Conservation (phyloP, 2,797 vertebrate species). For the Scolopax bukidnonensis region DNA sequence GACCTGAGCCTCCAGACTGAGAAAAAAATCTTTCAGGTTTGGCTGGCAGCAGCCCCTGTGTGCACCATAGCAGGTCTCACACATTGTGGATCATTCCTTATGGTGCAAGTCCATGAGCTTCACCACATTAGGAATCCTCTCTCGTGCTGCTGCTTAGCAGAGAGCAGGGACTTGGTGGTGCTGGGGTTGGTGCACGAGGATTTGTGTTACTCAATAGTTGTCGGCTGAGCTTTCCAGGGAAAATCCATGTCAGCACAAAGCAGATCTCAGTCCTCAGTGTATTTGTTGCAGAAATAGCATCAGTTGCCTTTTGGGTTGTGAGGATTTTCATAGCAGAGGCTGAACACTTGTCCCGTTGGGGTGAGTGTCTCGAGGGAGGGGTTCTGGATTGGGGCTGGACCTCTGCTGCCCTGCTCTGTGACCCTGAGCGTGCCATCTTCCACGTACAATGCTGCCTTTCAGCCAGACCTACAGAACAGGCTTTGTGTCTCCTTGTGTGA, state of each 20-base stretch:
- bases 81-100: accelerated
- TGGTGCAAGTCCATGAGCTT: not conserved
- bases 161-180: accelerated
- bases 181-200: accelerated
- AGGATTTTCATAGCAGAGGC: not conserved
- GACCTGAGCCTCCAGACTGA: not conserved
- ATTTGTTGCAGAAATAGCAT: not conserved
- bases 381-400: not conserved
- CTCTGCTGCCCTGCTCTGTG: accelerated
- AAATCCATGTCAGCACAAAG: not conserved
- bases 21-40: not conserved
- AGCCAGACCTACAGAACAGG: constrained; percentile 28
- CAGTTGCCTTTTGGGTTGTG: not conserved
- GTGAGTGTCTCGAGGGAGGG: not conserved
- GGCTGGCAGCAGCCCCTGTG: not conserved
- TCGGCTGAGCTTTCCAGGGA: not conserved
- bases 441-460: constrained; percentile 49
- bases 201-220: not conserved
- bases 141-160: accelerated
- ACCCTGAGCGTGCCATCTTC: not conserved
- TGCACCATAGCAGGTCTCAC: accelerated
- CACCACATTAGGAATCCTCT: accelerated
- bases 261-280: not conserved
- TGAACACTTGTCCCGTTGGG: not conserved
- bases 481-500: constrained; percentile 39